These are phyloP conservation scores for Lottia gigantea DNA, from an alignment of 2,888 invertebrate species.

Conservation along the genomic window DNA sequence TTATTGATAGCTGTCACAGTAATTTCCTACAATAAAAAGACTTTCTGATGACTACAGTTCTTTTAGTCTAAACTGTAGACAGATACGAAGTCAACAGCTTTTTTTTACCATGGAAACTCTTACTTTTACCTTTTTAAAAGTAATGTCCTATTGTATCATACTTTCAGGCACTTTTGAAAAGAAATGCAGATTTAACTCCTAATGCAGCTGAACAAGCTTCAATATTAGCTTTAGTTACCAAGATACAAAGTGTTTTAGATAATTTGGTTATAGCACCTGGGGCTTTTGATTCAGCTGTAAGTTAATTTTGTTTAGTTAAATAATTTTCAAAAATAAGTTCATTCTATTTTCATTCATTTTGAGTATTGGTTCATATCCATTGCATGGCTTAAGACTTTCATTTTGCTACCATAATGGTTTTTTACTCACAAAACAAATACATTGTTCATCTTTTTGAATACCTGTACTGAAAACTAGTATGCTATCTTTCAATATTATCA, in stretches of 20 bases:
- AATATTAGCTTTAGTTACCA: slow-evolving; percentile 91
- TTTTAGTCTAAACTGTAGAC: slow-evolving; percentile 5
- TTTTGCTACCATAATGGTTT: no score
- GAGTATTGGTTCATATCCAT: no score
- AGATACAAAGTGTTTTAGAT: slow-evolving; percentile 93
- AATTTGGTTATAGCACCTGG: slow-evolving; percentile 94
- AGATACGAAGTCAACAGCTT: neutral
- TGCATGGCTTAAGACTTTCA: no score
- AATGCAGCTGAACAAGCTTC: slow-evolving; percentile 90
- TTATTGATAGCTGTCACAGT: neutral
- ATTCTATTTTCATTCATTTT: no score
- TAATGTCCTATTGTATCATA: no score
- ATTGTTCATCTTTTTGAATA: no score
- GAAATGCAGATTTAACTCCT: slow-evolving; percentile 92
- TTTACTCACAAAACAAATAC: no score
- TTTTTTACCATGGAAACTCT: no score
- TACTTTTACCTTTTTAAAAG: neutral
- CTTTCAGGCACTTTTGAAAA: slow-evolving; percentile 85
- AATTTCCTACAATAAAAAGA: slow-evolving; percentile 3
- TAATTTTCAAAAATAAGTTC: no score
- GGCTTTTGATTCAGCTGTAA: slow-evolving; percentile 93
- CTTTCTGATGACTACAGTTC: slow-evolving; percentile 8
- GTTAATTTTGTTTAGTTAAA: slow-evolving; percentile 65
- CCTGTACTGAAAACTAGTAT: no score
- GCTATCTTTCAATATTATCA: no score